phyloP scores from a whole-genome alignment of 2,113 vertebrate genomes.

The Chunga burmeisteri region DNA sequence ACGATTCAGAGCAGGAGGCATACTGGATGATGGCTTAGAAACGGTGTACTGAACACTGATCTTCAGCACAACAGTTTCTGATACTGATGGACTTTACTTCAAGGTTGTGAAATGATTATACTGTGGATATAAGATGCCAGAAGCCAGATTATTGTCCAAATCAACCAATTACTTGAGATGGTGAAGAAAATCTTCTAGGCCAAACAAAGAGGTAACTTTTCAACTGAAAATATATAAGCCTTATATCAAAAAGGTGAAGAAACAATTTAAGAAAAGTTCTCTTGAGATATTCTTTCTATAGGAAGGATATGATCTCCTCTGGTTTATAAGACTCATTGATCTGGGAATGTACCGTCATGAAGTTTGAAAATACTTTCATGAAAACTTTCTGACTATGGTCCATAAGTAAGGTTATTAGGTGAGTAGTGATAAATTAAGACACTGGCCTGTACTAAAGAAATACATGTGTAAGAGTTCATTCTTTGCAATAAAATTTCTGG shows the following conservation, averaged over 20 bases:
- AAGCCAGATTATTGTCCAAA: background rate
- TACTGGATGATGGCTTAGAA: background rate
- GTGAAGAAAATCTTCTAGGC: background rate
- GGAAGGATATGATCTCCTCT: background rate
- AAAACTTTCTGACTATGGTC: background rate
- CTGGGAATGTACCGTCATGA: background rate
- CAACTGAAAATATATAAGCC: background rate
- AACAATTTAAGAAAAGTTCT: background rate
- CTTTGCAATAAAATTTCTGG: background rate
- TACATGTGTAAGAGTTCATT: background rate
- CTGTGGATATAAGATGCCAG: background rate
- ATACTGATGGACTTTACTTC: background rate
- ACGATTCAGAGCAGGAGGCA: background rate
- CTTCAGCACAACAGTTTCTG: background rate
- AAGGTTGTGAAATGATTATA: background rate
- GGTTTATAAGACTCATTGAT: background rate
- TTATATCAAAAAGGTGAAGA: background rate
- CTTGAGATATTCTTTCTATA: background rate
- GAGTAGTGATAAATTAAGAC: background rate
- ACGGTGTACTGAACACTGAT: background rate
- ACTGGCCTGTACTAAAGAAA: background rate
- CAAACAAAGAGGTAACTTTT: background rate
- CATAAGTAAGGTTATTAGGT: background rate
- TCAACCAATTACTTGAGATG: background rate
- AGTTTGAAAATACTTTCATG: background rate